Evolutionary conservation across 2,113 vertebrate genomes (phyloP), one percentile per base, ranked within the genome.

Genomic region (Sula dactylatra): DNA sequence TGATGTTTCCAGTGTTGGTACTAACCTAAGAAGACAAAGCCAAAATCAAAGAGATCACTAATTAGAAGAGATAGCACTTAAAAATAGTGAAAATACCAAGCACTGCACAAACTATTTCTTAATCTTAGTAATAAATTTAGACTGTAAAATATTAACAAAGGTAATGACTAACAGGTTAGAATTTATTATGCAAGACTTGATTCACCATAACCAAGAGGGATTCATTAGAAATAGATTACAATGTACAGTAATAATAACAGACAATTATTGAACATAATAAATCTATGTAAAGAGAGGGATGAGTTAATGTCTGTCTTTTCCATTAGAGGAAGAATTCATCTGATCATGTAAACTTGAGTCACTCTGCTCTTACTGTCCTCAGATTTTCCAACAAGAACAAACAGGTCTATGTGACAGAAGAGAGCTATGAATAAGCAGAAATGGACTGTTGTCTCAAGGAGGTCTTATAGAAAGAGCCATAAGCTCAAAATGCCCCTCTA

Each of bases 221-320:
- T 96, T 97, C 76, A 95, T 97, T 97, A 95, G 97, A 88, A 97
- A 94, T 91, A 94, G 90, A 97, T 97, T 93, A 96, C 86, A 94
- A 95, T 93, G 95, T 96, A 96, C 96, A 93, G 92, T 94, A 97
- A 91, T 97, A 95, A 98, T 93, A 97, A 94, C 73, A 96, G 94
- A 94, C 86, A 95, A 84, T 96, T 97, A 96, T 76, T 88, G 82
- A 96, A 80, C 80, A 42, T 86, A 96, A 92, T 96, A 96, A 96
- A 95, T 97, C 94, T 93, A 1, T 96, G 90, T 96, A 92, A 97
- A 88, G 94, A 88, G 62, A 96, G 49, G 34, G 70, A 94, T 86
- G 82, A 96, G 74, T 96, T 91, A 95, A 92, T 93, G 45, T 90
- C 96, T 97, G 74, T 93, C 94, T 94, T 88, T 95, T 93, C 90